Evolutionary conservation across 2,797 vertebrate genomes (phyloP), one percentile per base, ranked within the genome.

Genomic region (Luscinia megarhynchos): DNA sequence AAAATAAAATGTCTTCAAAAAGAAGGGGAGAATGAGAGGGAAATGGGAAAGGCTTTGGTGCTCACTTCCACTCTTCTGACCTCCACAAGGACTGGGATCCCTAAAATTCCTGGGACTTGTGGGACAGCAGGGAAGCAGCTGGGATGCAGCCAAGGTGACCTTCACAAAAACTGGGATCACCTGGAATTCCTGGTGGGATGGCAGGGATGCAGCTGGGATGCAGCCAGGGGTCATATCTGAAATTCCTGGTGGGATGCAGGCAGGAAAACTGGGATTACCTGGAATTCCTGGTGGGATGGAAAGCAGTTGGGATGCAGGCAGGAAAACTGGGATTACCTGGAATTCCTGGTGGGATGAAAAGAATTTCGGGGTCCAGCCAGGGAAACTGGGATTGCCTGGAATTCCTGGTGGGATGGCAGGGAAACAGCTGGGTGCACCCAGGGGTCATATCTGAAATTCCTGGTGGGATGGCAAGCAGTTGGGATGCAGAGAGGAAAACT

Each of bases 21-120:
- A 5, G n/a, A 54, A 20, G 4, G 11, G 51, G 58, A 79, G 43
- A 24, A 43, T 0, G 0, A 58, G 22, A 34, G 3, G n/a, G n/a
- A 14, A 26, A 34, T 0, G 5, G 54, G 32, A 43, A 34, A 48
- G 8, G 21, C 9, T 23, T 77, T 68, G 11, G 10, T 8, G 38
- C 26, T 81, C 41, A 2, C 5, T 41, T 36, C 36, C 21, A 50
- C 10, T 27, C 26, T 14, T 2, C 7, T 6, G 54, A 54, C 2
- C 6, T 34, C 20, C 14, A 7, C 0, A 3, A 51, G 20, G 20
- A 45, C 43, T 0, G 20, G 54, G 57, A 13, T n/a, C 29, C 66
- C 50, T 12, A 18, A 2, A 83, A 77, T 23, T 29, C 27, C 57
- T 3, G n/a, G 43, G 20, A 29, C 1, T 3, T 2, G 17, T 14